Evolutionary conservation across 1,140 invertebrate genomes (phyloP), one percentile per base, ranked within the genome.

Genomic region (Scaptomyza pallida): DNA sequence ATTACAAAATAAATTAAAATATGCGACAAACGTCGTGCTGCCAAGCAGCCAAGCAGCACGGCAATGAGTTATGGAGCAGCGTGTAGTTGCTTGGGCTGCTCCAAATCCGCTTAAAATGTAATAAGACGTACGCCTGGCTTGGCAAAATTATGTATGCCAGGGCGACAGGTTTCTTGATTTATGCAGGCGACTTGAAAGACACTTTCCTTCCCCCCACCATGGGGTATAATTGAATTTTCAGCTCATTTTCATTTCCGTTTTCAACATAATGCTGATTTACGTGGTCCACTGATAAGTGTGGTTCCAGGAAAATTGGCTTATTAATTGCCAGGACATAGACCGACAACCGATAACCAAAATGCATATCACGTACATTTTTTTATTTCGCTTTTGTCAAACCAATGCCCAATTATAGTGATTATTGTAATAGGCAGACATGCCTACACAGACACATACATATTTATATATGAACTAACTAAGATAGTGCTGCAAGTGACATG

Each of bases 1-100:
- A 86, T 86, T 78, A 88, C 65, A 80, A 73, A 88, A 75, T 81
- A 81, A 86, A 88, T 86, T 86, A 72, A 86, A 86, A 88, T 86
- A 88, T 81, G 82, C 72, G 70, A 86, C 86, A 86, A 88, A 65
- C 30, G 52, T 54, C 56, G 47, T 47, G 62, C 56, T 57, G 50
- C 33, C 48, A 61, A 54, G 65, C 56, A 71, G 56, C 43, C 48
- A 62, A 55, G 65, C 59, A 54, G 65, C 59, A 54, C 59, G 35
- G 52, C 68, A 72, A 72, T 86, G 75, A 86, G 83, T 86, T 86
- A 86, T 86, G 82, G 82, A 67, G 77, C 45, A 47, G 37, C 37
- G 21, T 23, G 19, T 19, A 44, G 26, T 54, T 44, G 57, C 30
- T 26, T 41, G 15, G 50, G 17, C 23, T 48, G 61, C 17, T 54